These are phyloP conservation scores for Periplaneta americana DNA, from an alignment of 1,140 invertebrate genomes.

Conservation along the genomic window DNA sequence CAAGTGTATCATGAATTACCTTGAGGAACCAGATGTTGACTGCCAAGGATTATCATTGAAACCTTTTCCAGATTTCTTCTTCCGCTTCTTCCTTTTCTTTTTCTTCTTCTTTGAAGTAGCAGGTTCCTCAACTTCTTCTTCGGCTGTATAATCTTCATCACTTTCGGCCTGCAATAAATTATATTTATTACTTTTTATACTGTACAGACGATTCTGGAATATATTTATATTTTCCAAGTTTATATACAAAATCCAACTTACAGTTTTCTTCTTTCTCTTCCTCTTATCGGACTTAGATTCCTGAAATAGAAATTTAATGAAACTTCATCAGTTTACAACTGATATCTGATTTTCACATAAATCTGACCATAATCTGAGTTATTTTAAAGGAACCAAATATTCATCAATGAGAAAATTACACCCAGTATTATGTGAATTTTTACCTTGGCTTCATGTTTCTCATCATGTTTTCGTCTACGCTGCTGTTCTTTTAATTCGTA, in stretches of 20 bases:
- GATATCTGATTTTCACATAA: not conserved
- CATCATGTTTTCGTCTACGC: constrained; percentile 35
- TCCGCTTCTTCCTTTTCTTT: constrained; percentile 44
- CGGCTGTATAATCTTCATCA: constrained; percentile 16
- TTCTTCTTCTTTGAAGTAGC: constrained; percentile 38
- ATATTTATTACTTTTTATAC: not conserved
- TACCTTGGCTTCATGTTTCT: constrained; percentile 38
- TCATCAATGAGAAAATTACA: not conserved
- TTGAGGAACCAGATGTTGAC: constrained; percentile 51
- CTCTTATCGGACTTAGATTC: not conserved
- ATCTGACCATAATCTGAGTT: too few species aligned
- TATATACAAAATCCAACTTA: not conserved
- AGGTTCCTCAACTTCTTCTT: constrained; percentile 39
- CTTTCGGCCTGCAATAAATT: not conserved
- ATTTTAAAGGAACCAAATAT: too few species aligned
- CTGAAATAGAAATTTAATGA: constrained; percentile 4
- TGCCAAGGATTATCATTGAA: constrained; percentile 64
- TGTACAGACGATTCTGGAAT: not conserved
- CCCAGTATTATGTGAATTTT: not conserved
- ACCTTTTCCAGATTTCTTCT: constrained; percentile 46
- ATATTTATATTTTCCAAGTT: not conserved
- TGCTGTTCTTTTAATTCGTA: constrained; percentile 54
- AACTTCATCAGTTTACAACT: not conserved
- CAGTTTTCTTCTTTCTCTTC: constrained; percentile 12
- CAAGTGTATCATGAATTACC: too few species aligned